phyloP scores from a whole-genome alignment of 37 sponge, comb jelly and placozoan species.

The Amphimedon queenslandica region DNA sequence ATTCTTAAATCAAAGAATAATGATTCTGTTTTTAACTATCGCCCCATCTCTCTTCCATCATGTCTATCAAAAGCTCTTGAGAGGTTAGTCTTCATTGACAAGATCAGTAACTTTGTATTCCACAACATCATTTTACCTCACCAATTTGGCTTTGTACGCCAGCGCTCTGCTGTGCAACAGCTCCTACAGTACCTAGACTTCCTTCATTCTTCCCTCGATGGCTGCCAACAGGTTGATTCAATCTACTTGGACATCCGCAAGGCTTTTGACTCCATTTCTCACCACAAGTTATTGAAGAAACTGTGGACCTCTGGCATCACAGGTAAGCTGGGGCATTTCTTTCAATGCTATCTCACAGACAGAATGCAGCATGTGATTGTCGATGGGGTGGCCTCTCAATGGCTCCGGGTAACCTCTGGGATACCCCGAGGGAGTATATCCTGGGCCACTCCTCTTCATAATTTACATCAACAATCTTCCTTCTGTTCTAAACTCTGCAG shows the following conservation, averaged over 20 bases:
- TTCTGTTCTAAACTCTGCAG: no score
- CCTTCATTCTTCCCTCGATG: neutral
- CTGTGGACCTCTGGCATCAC: slow-evolving; percentile 1
- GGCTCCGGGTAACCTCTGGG: neutral
- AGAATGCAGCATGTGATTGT: neutral
- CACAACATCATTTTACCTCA: slow-evolving; percentile 2
- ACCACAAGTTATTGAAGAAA: neutral
- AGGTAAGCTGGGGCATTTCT: neutral
- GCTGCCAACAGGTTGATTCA: neutral
- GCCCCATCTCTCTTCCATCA: slow-evolving; percentile 26
- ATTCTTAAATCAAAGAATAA: slow-evolving; percentile 11
- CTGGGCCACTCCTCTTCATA: no score
- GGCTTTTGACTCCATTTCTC: slow-evolving; percentile 7
- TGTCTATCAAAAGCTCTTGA: slow-evolving; percentile 14
- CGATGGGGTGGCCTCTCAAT: neutral
- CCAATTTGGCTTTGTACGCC: slow-evolving; percentile 9
- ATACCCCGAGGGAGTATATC: no score
- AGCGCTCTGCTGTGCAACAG: neutral
- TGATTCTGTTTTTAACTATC: neutral
- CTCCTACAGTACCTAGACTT: neutral
- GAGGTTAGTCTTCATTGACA: slow-evolving; percentile 1
- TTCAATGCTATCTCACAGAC: neutral
- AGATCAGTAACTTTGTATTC: neutral
- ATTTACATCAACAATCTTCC: no score
- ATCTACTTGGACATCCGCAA: neutral